Evolutionary conservation across 2,888 invertebrate species (phyloP).

Genomic region (Dorcus parallelipipedus): DNA sequence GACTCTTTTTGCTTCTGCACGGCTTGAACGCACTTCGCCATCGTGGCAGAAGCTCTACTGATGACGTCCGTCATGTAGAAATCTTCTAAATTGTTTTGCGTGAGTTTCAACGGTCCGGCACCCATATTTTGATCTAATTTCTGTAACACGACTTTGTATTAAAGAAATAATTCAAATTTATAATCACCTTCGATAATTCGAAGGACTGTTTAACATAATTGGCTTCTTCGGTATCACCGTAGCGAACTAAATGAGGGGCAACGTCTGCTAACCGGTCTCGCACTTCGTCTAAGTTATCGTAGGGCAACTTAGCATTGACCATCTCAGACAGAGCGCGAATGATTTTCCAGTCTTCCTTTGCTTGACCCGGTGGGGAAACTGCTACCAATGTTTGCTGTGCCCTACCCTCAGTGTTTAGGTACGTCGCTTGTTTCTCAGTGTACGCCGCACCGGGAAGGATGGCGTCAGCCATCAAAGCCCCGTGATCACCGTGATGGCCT

Average conservation of each 20-base stretch:
- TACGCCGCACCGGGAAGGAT: slow-evolving; percentile 96
- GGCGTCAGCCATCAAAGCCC: slow-evolving; percentile 89
- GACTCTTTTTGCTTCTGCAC: slow-evolving; percentile 66
- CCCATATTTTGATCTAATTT: slow-evolving; percentile 34
- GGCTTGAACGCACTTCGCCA: slow-evolving; percentile 97
- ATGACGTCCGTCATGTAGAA: slow-evolving; percentile 96
- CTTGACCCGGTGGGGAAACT: slow-evolving; percentile 87
- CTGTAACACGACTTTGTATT: neutral
- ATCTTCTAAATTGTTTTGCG: slow-evolving; percentile 75
- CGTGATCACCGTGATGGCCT: slow-evolving; percentile 96
- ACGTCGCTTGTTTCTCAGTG: slow-evolving; percentile 97
- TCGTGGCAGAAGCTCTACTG: slow-evolving; percentile 93
- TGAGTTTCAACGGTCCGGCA: slow-evolving; percentile 61
- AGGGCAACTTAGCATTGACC: slow-evolving; percentile 61
- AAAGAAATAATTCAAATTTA: neutral
- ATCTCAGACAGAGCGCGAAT: slow-evolving; percentile 95
- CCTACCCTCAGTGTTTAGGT: slow-evolving; percentile 96
- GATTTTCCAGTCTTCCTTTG: slow-evolving; percentile 98
- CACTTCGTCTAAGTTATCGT: slow-evolving; percentile 82
- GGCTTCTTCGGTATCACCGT: slow-evolving; percentile 79
- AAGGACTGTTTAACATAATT: slow-evolving; percentile 79
- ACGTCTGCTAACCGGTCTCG: slow-evolving; percentile 78
- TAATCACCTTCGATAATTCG: slow-evolving; percentile 63
- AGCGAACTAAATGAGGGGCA: slow-evolving; percentile 84
- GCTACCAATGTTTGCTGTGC: slow-evolving; percentile 87